Conservation (phyloP, 2,113 vertebrate genomes). For the rat (Rattus norvegicus) region DNA sequence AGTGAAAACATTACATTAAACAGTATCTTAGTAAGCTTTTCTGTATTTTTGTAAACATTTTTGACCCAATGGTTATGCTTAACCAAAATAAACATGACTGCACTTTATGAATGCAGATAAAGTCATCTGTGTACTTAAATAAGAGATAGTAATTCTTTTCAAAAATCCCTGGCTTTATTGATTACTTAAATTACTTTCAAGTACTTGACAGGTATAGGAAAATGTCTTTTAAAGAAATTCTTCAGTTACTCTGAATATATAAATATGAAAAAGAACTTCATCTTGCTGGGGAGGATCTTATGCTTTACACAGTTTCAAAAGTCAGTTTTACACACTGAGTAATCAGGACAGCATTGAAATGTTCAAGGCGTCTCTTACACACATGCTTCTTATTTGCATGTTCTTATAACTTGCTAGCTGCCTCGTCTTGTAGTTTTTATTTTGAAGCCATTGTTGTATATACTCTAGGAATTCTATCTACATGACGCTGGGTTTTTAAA, state of each 20-base stretch:
- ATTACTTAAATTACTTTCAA: constrained; percentile 52
- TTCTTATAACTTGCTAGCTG: constrained; percentile 50
- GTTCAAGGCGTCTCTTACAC: constrained; percentile 44
- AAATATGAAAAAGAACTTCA: constrained; percentile 10
- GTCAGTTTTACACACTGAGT: constrained; percentile 53
- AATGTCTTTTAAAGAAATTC: neutral
- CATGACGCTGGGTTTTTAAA: constrained; percentile 73
- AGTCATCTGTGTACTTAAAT: constrained; percentile 12
- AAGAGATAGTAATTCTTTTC: neutral
- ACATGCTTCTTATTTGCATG: constrained; percentile 38
- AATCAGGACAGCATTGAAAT: constrained; percentile 56
- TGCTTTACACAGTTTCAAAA: constrained; percentile 51
- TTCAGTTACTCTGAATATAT: constrained; percentile 37
- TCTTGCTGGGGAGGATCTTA: neutral
- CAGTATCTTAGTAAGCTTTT: neutral
- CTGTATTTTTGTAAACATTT: constrained; percentile 41
- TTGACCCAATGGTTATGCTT: neutral
- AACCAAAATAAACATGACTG: constrained; percentile 14
- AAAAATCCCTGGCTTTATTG: constrained; percentile 20
- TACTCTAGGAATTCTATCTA: constrained; percentile 74
- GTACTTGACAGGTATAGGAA: constrained; percentile 29
- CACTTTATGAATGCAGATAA: neutral
- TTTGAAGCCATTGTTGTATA: constrained; percentile 76
- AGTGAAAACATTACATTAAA: constrained; percentile 13
- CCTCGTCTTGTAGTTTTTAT: constrained; percentile 47